These are phyloP conservation scores for Ptilonorhynchus violaceus DNA, from an alignment of 2,113 vertebrate species.

Conservation along the genomic window DNA sequence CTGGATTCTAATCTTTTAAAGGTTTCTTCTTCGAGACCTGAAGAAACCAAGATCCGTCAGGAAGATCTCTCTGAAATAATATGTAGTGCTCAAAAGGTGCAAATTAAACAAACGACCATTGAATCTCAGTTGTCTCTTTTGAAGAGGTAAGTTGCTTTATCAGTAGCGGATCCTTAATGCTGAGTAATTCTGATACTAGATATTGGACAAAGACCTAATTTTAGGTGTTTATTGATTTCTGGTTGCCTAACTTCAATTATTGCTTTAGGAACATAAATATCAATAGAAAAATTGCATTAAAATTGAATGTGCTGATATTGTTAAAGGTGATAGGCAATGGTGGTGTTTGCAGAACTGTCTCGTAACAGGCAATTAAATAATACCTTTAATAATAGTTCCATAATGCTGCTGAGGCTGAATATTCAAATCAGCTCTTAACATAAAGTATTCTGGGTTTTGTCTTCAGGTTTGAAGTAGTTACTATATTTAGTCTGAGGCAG, in stretches of 20 bases:
- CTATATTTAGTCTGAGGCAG: not conserved
- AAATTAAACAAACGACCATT: slow-evolving; percentile 89
- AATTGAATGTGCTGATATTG: not conserved
- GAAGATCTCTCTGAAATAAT: slow-evolving; percentile 92
- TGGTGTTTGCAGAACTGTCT: not conserved
- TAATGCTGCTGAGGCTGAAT: not conserved
- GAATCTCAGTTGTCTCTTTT: slow-evolving; percentile 86
- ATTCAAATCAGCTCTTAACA: not conserved
- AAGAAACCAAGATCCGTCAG: slow-evolving; percentile 89
- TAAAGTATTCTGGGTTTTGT: not conserved
- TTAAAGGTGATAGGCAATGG: not conserved
- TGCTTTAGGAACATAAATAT: not conserved
- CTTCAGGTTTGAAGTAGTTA: not conserved
- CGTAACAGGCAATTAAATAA: not conserved
- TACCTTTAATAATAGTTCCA: not conserved
- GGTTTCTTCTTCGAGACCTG: slow-evolving; percentile 90
- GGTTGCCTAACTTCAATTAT: not conserved
- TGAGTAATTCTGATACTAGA: not conserved
- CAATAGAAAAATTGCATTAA: not conserved
- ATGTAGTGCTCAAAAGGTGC: slow-evolving; percentile 87
- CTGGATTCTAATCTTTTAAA: slow-evolving; percentile 57
- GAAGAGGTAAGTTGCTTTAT: slow-evolving; percentile 79
- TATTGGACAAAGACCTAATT: not conserved
- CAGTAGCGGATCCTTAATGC: not conserved
- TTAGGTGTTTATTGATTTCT: not conserved